Base-by-base conservation (phyloP, 2,797 vertebrate genomes). In the Chlorospingus semifuscus region DNA sequence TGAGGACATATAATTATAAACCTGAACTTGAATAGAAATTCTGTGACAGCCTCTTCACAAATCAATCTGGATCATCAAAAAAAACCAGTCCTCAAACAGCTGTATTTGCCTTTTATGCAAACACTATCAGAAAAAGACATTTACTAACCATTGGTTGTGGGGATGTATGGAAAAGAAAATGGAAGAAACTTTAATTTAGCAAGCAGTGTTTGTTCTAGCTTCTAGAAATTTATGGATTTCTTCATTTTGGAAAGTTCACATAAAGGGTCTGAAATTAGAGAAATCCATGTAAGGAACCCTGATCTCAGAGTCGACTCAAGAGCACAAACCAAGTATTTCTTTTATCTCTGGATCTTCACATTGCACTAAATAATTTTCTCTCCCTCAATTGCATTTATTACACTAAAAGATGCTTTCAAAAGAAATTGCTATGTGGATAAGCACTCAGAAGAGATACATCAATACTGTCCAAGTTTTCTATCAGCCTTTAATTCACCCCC, bases 21-120 rank as follows among this genome's bases (percentile, higher is more conserved):
- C 34, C 27, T 27, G 64, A 85, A 89, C 64, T 65, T 56, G 12
- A 16, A 49, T 36, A 92, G 70, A 85, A 89, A 95, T 94, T 94
- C 80, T 70, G 37, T 83, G 76, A 79, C 46, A 93, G 87, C 36
- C 46, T 92, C 79, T 93, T 76, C 55, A 94, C 50, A 92, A 92
- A 81, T 80, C 29, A 78, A 24, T 37, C 26, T 27, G 34, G 22
- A 80, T 69, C 82, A 76, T 55, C 7, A 75, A 86, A 61, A 61
- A 50, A 19, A 30, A 32, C 1, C 32, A 19, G 3, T 16, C 27
- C 21, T 41, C 29, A 36, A 76, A 76, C 12, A 60, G 11, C 19
- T 82, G 46, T 36, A 61, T 80, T 80, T 89, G 49, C 41, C 32
- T 91, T 87, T 84, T 39, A n/a, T 29, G 14, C 13, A 41, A 30